Evolutionary conservation across 2,888 invertebrate species (phyloP).

Genomic region (Erebia aethiops): DNA sequence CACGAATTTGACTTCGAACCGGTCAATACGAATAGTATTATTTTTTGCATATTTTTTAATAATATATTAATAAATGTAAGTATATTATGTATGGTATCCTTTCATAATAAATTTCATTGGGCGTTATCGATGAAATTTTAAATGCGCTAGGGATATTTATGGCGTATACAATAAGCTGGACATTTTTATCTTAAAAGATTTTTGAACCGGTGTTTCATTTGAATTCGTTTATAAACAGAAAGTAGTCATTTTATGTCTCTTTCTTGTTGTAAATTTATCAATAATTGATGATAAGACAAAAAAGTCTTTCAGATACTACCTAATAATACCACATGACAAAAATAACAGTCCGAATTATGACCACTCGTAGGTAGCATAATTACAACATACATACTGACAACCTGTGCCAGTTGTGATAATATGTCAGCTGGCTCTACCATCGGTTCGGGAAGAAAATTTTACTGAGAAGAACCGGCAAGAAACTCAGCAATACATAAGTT

Average conservation of each 20-base stretch:
- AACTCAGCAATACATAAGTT: no score
- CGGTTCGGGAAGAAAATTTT: no score
- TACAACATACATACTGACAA: no score
- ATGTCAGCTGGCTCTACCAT: no score
- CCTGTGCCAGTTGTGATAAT: no score
- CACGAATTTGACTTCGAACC: neutral
- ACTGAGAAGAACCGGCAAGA: no score
- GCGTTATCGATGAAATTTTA: conserved; percentile 28
- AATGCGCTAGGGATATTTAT: conserved; percentile 27
- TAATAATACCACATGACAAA: no score
- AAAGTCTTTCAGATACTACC: neutral
- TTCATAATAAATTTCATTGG: conserved; percentile 22
- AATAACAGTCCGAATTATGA: no score
- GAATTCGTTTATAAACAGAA: conserved; percentile 1
- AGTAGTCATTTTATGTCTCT: neutral
- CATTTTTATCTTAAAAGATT: conserved; percentile 23
- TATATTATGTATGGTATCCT: conserved; percentile 1
- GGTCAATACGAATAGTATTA: neutral
- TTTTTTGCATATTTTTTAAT: neutral
- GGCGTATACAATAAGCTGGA: neutral
- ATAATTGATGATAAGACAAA: neutral
- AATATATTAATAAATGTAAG: neutral
- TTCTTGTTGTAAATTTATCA: neutral
- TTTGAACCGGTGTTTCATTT: conserved; percentile 9
- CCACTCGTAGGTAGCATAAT: no score